Evolutionary conservation across 2,113 vertebrate genomes (phyloP).

Genomic region (Blennius ocellaris): DNA sequence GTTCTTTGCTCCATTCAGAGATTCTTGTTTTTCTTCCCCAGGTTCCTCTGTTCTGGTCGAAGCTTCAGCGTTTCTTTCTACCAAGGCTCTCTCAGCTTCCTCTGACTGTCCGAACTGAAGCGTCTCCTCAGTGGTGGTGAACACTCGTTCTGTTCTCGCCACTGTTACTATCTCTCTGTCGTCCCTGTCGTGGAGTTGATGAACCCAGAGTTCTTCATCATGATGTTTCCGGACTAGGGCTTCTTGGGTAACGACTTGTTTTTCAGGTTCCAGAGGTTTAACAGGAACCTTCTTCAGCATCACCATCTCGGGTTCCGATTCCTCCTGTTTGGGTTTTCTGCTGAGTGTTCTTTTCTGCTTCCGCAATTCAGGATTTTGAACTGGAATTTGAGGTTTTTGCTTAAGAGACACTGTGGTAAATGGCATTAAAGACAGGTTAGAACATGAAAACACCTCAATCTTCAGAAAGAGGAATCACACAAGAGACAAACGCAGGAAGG

Average conservation of each 20-base stretch:
- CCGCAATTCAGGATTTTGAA: constrained; percentile 64
- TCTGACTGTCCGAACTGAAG: constrained; percentile 37
- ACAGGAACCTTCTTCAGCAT: constrained; percentile 72
- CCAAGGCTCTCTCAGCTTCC: constrained; percentile 26
- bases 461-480: too few relatives aligned
- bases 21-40: constrained; percentile 43
- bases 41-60: constrained; percentile 57
- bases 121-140: constrained; percentile 43
- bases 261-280: constrained; percentile 65
- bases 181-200: constrained; percentile 55
- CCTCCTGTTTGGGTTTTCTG: constrained; percentile 63
- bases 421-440: constrained; percentile 63
- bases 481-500: too few relatives aligned
- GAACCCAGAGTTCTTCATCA: constrained; percentile 53
- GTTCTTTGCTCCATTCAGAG: constrained; percentile 41
- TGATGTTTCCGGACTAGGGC: constrained; percentile 36
- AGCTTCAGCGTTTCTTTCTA: constrained; percentile 36
- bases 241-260: constrained; percentile 64
- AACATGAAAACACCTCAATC: not conserved
- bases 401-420: constrained; percentile 76
- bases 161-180: constrained; percentile 59
- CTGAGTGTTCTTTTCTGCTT: constrained; percentile 73
- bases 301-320: constrained; percentile 70
- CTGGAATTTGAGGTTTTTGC: constrained; percentile 78
- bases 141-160: constrained; percentile 55